Evolutionary conservation across 2,888 invertebrate species (phyloP), one percentile per base, ranked within the genome.

Genomic region (Dichetophora obliterata): DNA sequence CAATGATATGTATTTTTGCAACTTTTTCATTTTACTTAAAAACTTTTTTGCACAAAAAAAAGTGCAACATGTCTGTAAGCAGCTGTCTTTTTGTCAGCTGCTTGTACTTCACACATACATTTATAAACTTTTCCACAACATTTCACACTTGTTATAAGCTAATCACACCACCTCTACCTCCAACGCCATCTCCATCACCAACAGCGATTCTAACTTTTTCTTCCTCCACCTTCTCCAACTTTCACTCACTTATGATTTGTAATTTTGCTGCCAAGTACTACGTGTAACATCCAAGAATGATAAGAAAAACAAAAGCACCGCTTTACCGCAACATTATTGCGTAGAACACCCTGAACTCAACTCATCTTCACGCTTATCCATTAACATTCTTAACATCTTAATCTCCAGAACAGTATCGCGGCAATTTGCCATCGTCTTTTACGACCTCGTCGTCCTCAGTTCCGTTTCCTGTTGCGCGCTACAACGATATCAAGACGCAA

Each of bases 371-470:
- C 14, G 6, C 6, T 11, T 14, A 43, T 43, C 43, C 43, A 43
- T 43, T 43, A 43, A 43, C 43, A 43, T 11, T 43, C 70, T 70
- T 52, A 70, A 54, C 70, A 70, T 27, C 54, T 24, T 70, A 70
- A 70, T 70, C 54, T 70, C 16, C 31, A n/a, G 31, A 54, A 70
- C 70, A 70, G 50, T 27, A 52, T 52, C 31, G 22, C 70, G 70
- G 70, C 54, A 70, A 70, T 70, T 70, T 70, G 70, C 70, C 70
- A 70, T 19, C 31, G 54, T 54, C 24, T 27, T 52, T 52, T 19
- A 34, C 65, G 31, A 37, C 31, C 37, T 31, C 19, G 37, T 65
- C 19, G 65, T 34, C 9, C 57, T 57, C 24, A 2, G n/a, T 57
- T n/a, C n/a, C 19, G 14, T 14, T 31, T 22, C 24, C 27, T 63